phyloP scores from a whole-genome alignment of 2,888 invertebrate genomes.

The Synanthedon myopaeformis region DNA sequence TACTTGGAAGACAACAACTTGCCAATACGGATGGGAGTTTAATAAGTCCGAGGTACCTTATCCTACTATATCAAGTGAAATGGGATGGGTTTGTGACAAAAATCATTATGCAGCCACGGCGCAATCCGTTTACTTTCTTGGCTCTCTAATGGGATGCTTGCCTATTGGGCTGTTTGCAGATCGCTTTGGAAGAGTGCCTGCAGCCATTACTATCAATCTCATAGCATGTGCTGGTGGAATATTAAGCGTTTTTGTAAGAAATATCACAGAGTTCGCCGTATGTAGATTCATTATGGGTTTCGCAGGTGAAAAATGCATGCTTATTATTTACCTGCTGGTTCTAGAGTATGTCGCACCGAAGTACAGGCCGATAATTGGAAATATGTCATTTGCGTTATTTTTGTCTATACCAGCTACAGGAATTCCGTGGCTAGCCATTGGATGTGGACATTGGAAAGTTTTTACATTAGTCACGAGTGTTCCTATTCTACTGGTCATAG shows the following conservation, averaged over 20 bases:
- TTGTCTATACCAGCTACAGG: conserved; percentile 2
- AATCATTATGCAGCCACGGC: conserved; percentile 7
- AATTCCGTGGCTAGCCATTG: conserved; percentile 7
- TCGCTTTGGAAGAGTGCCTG: conserved; percentile 7
- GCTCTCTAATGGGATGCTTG: conserved; percentile 6
- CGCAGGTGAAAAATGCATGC: conserved; percentile 8
- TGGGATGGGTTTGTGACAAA: conserved; percentile 9
- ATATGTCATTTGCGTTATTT: conserved; percentile 7
- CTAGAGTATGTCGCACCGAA: conserved; percentile 8
- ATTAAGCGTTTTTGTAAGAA: conserved; percentile 4
- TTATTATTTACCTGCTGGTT: conserved; percentile 7
- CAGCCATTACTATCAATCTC: conserved; percentile 3
- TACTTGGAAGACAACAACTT: background rate
- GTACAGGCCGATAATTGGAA: conserved; percentile 7
- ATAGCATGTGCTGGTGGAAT: conserved; percentile 5
- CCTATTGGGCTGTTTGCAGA: conserved; percentile 7
- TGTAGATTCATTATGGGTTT: conserved; percentile 7
- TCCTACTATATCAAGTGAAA: conserved; percentile 6
- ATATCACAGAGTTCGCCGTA: conserved; percentile 4
- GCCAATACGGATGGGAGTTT: conserved; percentile 9
- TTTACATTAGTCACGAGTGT: conserved; percentile 5
- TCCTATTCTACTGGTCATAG: conserved; percentile 20
- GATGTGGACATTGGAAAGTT: conserved; percentile 8
- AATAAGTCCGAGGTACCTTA: conserved; percentile 7
- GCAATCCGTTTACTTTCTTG: conserved; percentile 8